These are phyloP conservation scores for Chaunax sp. DNA, from an alignment of 2,797 vertebrate genomes.

Conservation along the genomic window DNA sequence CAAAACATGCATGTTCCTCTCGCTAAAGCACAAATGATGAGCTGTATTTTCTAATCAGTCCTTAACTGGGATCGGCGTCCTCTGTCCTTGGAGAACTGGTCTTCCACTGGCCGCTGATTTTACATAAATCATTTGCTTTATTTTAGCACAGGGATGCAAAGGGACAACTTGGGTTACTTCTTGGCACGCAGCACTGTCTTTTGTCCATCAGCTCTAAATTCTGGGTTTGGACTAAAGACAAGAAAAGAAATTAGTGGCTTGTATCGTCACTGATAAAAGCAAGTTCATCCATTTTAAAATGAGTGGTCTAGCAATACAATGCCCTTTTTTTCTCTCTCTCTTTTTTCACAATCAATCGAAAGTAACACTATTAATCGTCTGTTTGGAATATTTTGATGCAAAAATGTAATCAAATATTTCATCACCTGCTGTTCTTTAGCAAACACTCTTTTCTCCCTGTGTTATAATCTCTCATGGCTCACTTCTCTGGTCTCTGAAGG, in stretches of 20 bases:
- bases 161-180: background rate
- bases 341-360: background rate
- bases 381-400: background rate
- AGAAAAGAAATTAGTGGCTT: background rate
- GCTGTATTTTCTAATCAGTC: background rate
- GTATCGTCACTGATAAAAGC: background rate
- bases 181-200: background rate
- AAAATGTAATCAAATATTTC: slow-evolving; percentile 3
- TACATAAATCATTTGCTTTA: background rate
- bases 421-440: background rate
- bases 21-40: slow-evolving; percentile 17
- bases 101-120: slow-evolving; percentile 4
- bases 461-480: background rate
- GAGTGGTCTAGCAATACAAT: background rate
- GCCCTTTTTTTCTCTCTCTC: background rate
- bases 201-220: background rate
- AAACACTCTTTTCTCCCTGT: background rate
- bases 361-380: background rate
- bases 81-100: slow-evolving; percentile 2
- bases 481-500: background rate
- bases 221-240: background rate
- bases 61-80: slow-evolving; percentile 4
- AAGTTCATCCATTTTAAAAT: background rate
- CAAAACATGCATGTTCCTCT: slow-evolving; percentile 56
- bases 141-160: slow-evolving; percentile 8